phyloP scores from a whole-genome alignment of 2,888 invertebrate genomes.

The Urechis unicinctus region DNA sequence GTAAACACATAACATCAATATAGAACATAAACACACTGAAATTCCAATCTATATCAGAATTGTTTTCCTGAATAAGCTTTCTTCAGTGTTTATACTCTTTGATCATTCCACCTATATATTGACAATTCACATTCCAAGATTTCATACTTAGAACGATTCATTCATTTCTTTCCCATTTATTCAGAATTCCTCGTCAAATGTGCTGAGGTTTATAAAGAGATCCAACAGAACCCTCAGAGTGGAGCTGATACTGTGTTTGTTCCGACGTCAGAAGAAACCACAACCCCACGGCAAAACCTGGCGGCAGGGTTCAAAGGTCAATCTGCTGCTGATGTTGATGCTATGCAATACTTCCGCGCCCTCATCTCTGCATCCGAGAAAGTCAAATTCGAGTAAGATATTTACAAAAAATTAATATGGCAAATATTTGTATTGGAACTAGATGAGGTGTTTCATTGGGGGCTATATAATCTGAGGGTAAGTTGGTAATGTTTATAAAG shows the following conservation, averaged over 20 bases:
- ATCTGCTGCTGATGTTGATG: conserved; percentile 26
- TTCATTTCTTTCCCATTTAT: no score
- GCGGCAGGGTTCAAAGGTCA: conserved; percentile 13
- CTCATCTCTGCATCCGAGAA: conserved; percentile 38
- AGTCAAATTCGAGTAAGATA: conserved; percentile 31
- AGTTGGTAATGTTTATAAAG: no score
- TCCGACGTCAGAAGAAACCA: conserved; percentile 33
- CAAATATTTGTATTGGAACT: neutral
- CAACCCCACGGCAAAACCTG: neutral
- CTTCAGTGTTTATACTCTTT: no score
- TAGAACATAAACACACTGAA: no score
- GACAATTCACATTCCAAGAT: no score
- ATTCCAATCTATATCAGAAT: no score
- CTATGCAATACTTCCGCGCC: conserved; percentile 40
- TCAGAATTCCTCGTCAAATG: conserved; percentile 43
- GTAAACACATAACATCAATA: no score
- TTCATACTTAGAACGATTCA: no score
- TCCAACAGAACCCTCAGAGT: conserved; percentile 29
- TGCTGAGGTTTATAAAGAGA: conserved; percentile 37
- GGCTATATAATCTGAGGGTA: no score
- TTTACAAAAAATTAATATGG: neutral
- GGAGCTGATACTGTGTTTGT: conserved; percentile 44
- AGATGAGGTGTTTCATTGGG: no score
- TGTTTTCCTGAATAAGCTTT: no score
- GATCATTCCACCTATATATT: no score